Base-by-base conservation (phyloP, 2,888 invertebrate species). In the Apodemia duryi region DNA sequence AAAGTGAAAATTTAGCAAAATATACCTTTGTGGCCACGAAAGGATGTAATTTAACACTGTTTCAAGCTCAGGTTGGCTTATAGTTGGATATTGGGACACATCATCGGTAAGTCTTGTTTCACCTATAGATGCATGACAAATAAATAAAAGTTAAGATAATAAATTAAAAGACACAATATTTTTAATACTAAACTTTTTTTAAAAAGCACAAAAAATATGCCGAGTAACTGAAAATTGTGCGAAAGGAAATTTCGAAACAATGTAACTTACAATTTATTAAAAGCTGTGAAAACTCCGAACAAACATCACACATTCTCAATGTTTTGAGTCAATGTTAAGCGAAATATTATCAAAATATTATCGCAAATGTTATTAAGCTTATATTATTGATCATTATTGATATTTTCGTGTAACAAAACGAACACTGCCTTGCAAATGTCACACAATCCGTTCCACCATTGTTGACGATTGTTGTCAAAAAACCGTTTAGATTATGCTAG, bases 241-340 rank as follows among this genome's bases (percentile, higher is more conserved):
- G 70, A 72, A 76, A 74, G 74, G 75, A 77, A 81, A 84, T 85
- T 85, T 86, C 80, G 85, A 89, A 90, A 90, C 89, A 89, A 89
- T 84, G 89, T 86, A 84, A 87, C 92, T 91, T 89, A 92, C 92
- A 92, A 88, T 91, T 91, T 75, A 97, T 94, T 88, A 98, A 95
- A 91, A 98, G 95, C 93, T 97, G 96, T 91, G 97, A 95, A 94
- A 98, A 96, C 92, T 98, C 97, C 85, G 96, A 95, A 93, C 98
- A 98, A 93, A 96, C 96, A 95, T 98, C 98, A 95, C 98, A 98
- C 97, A 91, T 91, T 87, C 84, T 91, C 82, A 78, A 77, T 69
- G 97, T 96, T 92, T 89, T 91, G 77, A 68, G 74, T 81, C 70
- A 79, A 82, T 76, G 77, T 75, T 75, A 71, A 76, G 82, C 83